Percentiles rank a stretch among this genome's conserved stretches.
These are phyloP conservation scores for Piaya cayana DNA, from an alignment of 2,113 vertebrate genomes.

Conservation along the genomic window DNA sequence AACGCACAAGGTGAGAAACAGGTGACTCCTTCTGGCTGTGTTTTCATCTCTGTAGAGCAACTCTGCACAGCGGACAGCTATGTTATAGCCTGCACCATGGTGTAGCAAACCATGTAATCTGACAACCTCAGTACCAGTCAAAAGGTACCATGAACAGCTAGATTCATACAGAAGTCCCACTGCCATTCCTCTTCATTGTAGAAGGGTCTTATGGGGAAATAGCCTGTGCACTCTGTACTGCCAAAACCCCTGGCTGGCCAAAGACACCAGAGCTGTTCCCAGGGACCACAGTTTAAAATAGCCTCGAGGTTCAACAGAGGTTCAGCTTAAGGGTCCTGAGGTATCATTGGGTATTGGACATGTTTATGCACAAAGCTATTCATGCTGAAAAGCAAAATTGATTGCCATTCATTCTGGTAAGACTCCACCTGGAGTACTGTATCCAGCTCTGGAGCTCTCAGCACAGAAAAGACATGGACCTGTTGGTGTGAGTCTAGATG, in stretches of 20 bases:
- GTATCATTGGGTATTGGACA: background rate
- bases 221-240: background rate
- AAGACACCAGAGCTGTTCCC: background rate
- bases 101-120: rapidly evolving
- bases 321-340: background rate
- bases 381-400: background rate
- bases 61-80: background rate
- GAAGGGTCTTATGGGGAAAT: background rate
- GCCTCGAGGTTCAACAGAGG: background rate
- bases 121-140: background rate
- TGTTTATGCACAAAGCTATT: background rate
- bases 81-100: background rate
- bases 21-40: background rate
- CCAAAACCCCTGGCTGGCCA: background rate
- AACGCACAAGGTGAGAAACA: background rate
- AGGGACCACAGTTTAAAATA: background rate
- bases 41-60: background rate
- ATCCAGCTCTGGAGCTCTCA: background rate
- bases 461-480: background rate
- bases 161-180: background rate
- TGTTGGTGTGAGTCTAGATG: background rate
- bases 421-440: background rate
- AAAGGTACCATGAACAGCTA: background rate
- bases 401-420: background rate
- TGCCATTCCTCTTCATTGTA: background rate